These are phyloP conservation scores for Pterois miles DNA, from an alignment of 2,797 vertebrate genomes.

Conservation along the genomic window DNA sequence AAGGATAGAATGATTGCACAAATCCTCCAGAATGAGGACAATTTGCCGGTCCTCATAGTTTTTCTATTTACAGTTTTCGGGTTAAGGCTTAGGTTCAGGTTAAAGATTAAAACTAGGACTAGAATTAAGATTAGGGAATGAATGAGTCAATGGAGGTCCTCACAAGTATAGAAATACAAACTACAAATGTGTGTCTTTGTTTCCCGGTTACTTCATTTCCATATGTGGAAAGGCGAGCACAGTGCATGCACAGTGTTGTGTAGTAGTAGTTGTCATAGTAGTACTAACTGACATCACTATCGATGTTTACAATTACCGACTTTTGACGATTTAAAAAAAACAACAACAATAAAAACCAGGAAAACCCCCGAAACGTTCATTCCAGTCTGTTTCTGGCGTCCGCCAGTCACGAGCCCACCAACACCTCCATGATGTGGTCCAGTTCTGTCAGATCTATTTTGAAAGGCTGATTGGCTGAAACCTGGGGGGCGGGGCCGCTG, in stretches of 20 bases:
- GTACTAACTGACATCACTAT: conserved; percentile 81
- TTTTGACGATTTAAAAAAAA: conserved; percentile 61
- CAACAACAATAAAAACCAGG: conserved; percentile 27
- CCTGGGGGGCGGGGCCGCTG: conserved; percentile 86
- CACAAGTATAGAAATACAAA: conserved; percentile 69
- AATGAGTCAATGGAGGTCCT: conserved; percentile 43
- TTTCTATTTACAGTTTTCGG: conserved; percentile 47
- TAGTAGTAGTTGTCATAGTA: conserved; percentile 84
- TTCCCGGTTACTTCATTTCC: conserved; percentile 84
- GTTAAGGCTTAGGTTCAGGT: conserved; percentile 62
- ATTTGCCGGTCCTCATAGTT: conserved; percentile 5
- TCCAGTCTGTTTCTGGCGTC: conserved; percentile 53
- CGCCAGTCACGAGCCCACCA: conserved; percentile 92
- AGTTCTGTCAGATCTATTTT: conserved; percentile 99
- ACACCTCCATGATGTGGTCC: conserved; percentile 99
- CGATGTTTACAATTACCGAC: conserved; percentile 80
- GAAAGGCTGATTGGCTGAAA: conserved; percentile 97
- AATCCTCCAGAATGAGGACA: conserved; percentile 34
- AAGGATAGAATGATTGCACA: conserved; percentile 19
- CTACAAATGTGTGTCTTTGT: conserved; percentile 49
- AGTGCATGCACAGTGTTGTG: conserved; percentile 96
- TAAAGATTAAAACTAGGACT: conserved; percentile 29
- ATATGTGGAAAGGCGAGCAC: conserved; percentile 90
- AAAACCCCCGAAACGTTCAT: conserved; percentile 29
- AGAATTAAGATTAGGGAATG: conserved; percentile 36